Base-by-base conservation (phyloP, 1,140 invertebrate genomes). In the Dreissena polymorpha region DNA sequence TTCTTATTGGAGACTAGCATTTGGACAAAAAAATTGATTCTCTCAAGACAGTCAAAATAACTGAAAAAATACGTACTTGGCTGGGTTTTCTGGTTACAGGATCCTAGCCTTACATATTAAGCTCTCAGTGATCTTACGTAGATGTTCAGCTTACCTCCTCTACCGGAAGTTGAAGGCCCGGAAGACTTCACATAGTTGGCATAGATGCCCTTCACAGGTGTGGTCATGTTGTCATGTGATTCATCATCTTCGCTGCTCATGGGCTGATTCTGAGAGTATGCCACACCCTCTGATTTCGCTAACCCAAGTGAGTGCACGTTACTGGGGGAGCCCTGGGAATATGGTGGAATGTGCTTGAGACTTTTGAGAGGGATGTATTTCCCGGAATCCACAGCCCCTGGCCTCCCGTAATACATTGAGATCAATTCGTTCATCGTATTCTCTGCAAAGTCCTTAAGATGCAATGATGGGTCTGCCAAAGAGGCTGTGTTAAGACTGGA, bases 391-490 rank as follows among this genome's bases (percentile, higher is more conserved):
- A 27, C 29, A 16, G 29, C 29, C 55, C 50, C 80, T 10, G 72
- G 39, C 0, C 84, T 86, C 60, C 85, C 85, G 65, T 89, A 87
- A 89, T 96, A 96, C 85, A 96, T 95, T 18, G 95, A 95, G 21
- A 96, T 91, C 51, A 96, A 91, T 91, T 96, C 95, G 83, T 96
- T 95, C 95, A 96, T 96, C 3, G 95, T 96, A 74, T 94, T 95
- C 92, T 96, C 95, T 8, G 95, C 95, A 90, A 95, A 96, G 88
- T 96, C 95, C 84, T 95, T 94, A 90, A 96, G 94, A 39, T 92
- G 92, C 64, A 93, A 92, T 70, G 93, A 92, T 5, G 93, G 92
- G 14, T 87, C 83, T 60, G 71, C 63, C 50, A 69, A 50, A n/a
- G 51, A 25, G 60, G 49, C 23, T 6, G 29, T 69, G 13, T 23